Base-by-base conservation (phyloP, 2,113 vertebrate species). In the Jacana jacana region DNA sequence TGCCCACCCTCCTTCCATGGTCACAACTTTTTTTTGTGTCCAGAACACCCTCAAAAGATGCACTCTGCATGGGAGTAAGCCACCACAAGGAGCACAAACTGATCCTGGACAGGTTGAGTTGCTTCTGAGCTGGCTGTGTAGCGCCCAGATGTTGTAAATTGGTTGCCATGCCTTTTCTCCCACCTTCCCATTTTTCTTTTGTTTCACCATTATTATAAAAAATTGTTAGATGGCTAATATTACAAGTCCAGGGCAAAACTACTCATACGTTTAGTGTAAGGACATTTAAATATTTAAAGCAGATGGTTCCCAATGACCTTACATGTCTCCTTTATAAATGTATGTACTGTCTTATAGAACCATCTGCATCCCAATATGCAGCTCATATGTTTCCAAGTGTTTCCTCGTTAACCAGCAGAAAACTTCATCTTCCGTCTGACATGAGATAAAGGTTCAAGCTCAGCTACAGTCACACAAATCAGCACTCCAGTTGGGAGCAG, bases 321-420 rank as follows among this genome's bases (percentile, higher is more conserved):
- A 97, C 95, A 97, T 93, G 96, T 96, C 97, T 97, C 97, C 93
- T 97, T 97, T 97, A 97, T 97, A 97, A 97, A 97, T 97, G 88
- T 95, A 90, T 97, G 81, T 97, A 86, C 89, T 88, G 93, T 94
- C 91, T 96, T 95, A 97, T 95, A 97, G 92, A 97, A 93, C 91
- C 88, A 97, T 96, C 96, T 98, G 88, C 88, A 97, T 96, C 97
- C 91, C 97, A 97, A 96, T 94, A 92, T 97, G 97, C 92, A 96
- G 95, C 95, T 97, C 97, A 97, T 97, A 97, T 96, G 95, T 97
- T 95, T 97, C 94, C 86, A 92, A 97, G 91, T 97, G 91, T 96
- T 93, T 97, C 85, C 97, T 96, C 27, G 87, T 97, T 96, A 97
- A 75, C 90, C 79, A 72, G 89, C 70, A 69, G 89, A 95, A 90